Base-by-base conservation (phyloP, 2,797 vertebrate species). In the Sebastes nivosus region DNA sequence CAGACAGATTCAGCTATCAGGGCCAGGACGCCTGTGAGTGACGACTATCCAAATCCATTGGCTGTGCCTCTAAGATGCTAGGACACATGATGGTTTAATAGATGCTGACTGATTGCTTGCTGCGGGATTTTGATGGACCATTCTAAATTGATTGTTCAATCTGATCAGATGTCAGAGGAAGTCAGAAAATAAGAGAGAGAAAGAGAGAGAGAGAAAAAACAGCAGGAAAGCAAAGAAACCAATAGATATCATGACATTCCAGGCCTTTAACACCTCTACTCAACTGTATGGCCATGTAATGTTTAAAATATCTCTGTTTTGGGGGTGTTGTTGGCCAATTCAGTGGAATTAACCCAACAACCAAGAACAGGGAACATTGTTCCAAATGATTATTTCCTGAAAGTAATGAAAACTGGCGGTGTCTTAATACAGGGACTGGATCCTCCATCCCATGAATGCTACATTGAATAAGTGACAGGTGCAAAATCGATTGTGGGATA, bases 21-120 rank as follows among this genome's bases (percentile, higher is more conserved):
- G 38, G 25, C 76, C 36, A 72, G 60, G 7, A 83, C 57, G 38
- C n/a, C 64, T 79, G 55, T 87, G 77, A 89, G 38, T 46, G 71
- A 91, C 34, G 20, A 57, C 79, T 83, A 83, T 82, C 57, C 65
- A 90, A 92, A 93, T 89, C 79, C 77, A 88, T 88, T 84, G 46
- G 83, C 78, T 85, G 27, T 75, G 67, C 80, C 50, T 69, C 46
- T 66, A 72, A 61, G 75, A 81, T 6, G 38, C 77, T 78, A 54
- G 65, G 68, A 79, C 75, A 65, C 16, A 80, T 79, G 61, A 84
- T 10, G 42, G 38, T 86, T 85, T 79, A 85, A 86, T 67, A 72
- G 71, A 25, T 42, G 4, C 60, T 82, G 66, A 87, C 50, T 80
- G 70, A 90, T 79, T n/a, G 24, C 69, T 82, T 78, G 67, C 73